Percentiles rank a stretch among this genome's conserved stretches.
Evolutionary conservation across 2,113 vertebrate genomes (phyloP).

Genomic region (Bostrychus sinensis): DNA sequence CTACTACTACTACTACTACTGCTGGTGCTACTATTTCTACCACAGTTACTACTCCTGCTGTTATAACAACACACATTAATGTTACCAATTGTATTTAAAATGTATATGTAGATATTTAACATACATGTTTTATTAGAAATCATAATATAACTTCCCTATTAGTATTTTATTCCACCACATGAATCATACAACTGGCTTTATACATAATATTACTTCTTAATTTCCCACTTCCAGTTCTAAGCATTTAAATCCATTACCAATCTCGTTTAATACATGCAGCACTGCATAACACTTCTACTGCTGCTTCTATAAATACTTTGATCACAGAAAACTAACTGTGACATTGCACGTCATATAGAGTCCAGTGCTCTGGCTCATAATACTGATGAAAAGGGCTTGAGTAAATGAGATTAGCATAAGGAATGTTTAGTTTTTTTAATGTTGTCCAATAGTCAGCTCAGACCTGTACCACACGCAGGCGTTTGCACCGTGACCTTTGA

Average conservation of each 20-base stretch:
- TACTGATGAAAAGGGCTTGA: constrained; percentile 14
- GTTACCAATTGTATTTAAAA: too few relatives aligned
- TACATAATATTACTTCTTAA: too few relatives aligned
- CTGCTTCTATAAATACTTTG: not conserved
- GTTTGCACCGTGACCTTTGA: not conserved
- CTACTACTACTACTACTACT: not conserved
- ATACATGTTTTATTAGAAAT: too few relatives aligned
- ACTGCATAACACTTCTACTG: not conserved
- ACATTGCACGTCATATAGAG: constrained; percentile 24
- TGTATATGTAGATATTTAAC: too few relatives aligned
- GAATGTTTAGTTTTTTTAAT: constrained; percentile 50
- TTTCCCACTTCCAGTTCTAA: too few relatives aligned
- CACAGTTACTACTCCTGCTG: too few relatives aligned
- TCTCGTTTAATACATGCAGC: too few relatives aligned
- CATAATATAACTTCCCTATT: too few relatives aligned
- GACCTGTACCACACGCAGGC: constrained; percentile 10
- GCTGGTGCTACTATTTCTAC: not conserved
- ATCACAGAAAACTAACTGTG: constrained; percentile 23
- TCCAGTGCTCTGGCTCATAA: constrained; percentile 9
- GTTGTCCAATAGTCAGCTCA: constrained; percentile 39
- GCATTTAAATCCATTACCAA: too few relatives aligned
- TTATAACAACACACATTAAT: too few relatives aligned
- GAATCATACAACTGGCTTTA: too few relatives aligned
- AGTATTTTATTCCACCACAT: too few relatives aligned
- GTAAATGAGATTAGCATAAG: constrained; percentile 59